Percentiles rank a stretch among this genome's conserved stretches.
Conservation (phyloP, 2,888 invertebrate genomes). For the Rotaria macrura region DNA sequence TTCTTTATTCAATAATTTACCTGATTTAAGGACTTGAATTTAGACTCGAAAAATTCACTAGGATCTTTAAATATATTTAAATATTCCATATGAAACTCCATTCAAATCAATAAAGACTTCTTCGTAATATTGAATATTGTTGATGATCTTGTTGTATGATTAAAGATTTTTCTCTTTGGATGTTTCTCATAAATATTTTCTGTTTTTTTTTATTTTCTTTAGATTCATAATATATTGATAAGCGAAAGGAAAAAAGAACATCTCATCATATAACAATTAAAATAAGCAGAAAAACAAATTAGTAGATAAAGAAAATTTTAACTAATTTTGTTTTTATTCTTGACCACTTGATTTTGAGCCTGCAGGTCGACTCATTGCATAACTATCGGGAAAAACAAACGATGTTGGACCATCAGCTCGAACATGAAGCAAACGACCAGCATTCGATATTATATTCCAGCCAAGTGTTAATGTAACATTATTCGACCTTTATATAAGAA, state of each 20-base stretch:
- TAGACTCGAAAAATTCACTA: too few relatives aligned
- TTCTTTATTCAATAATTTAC: too few relatives aligned
- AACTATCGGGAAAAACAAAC: slow-evolving; percentile 25
- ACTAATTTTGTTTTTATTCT: background rate
- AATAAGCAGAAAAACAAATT: background rate
- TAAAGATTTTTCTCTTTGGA: background rate
- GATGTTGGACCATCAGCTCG: slow-evolving; percentile 59
- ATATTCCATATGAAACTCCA: too few relatives aligned
- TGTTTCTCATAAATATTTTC: background rate
- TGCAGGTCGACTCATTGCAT: slow-evolving; percentile 13
- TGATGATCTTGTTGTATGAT: too few relatives aligned
- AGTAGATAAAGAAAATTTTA: background rate
- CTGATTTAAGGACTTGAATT: too few relatives aligned
- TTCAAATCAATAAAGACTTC: too few relatives aligned
- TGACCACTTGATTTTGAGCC: background rate
- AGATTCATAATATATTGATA: background rate
- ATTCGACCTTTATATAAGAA: slow-evolving; percentile 67
- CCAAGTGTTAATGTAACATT: slow-evolving; percentile 87
- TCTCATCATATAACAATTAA: background rate
- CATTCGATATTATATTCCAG: slow-evolving; percentile 97
- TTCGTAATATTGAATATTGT: too few relatives aligned
- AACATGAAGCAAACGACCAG: slow-evolving; percentile 80
- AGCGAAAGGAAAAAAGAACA: background rate
- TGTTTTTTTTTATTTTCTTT: background rate
- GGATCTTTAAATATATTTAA: too few relatives aligned